Evolutionary conservation across 2,113 vertebrate species (phyloP), one percentile per base, ranked within the genome.

Genomic region (Odontesthes bonariensis): DNA sequence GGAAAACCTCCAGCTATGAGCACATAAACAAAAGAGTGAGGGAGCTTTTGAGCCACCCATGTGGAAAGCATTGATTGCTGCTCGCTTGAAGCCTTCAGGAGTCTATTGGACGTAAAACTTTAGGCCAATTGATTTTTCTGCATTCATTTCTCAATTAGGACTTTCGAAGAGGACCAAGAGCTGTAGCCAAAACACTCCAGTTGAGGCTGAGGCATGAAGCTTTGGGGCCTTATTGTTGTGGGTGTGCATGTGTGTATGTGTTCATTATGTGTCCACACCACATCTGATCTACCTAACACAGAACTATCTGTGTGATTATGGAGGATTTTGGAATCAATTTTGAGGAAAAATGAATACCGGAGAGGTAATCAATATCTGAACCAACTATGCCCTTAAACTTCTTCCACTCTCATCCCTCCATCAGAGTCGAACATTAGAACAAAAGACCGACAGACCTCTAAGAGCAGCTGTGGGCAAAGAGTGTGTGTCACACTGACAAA

Each of bases 101-200:
- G 76, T 79, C 75, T 83, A 82, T 85, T 79, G 88, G 87, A 90
- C 86, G 69, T 82, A 89, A 91, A 93, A 91, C 87, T 87, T 90
- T 80, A 87, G 89, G 90, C 86, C 86, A 80, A 93, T 94, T 89
- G 90, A 94, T 93, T 94, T 93, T 93, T 81, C 87, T 91, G 88
- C 88, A 89, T 92, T 94, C 61, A 91, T 94, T 94, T 94, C 85
- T 92, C 91, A 94, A 94, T 93, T 91, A 93, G 85, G 86, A 73
- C 75, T 75, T 81, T 83, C 58, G 79, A 77, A 81, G 69, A 78
- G 69, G 79, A 87, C 87, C 78, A 80, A 49, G 38, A 84, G 84
- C 83, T 79, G 68, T 53, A 81, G 85, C 72, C 73, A 62, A 69
- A 85, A 81, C 85, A 83, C 69, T 72, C 53, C 35, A 38, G 57